phyloP scores from a whole-genome alignment of 1,140 invertebrate genomes.

The Caenorhabditis brenneri region DNA sequence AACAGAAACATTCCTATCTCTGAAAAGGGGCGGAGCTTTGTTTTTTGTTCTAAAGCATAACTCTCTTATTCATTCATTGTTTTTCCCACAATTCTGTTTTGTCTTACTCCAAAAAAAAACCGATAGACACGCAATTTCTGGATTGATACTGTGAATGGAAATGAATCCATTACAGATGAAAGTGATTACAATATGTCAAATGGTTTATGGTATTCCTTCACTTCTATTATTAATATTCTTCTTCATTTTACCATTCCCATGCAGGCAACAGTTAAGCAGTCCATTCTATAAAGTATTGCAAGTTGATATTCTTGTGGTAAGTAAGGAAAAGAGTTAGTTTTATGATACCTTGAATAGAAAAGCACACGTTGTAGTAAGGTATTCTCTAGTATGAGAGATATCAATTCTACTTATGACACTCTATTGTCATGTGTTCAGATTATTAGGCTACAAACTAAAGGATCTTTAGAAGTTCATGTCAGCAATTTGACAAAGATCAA shows the following conservation, averaged over 20 bases:
- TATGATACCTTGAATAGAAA: too few relatives aligned
- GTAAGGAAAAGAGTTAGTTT: neutral
- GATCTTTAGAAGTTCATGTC: too few relatives aligned
- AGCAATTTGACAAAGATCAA: too few relatives aligned
- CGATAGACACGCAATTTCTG: neutral
- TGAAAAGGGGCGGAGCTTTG: neutral
- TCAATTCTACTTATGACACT: too few relatives aligned
- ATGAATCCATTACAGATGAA: constrained; percentile 2
- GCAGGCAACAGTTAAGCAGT: neutral
- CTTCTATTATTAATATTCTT: neutral
- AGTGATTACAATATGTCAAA: neutral
- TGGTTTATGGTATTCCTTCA: constrained; percentile 1
- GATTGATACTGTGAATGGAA: neutral
- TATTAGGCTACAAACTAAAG: too few relatives aligned
- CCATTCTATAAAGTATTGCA: neutral
- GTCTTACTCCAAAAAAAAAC: too few relatives aligned
- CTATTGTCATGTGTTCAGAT: too few relatives aligned
- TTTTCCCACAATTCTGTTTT: neutral
- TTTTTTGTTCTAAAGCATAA: neutral
- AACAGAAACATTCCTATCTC: neutral
- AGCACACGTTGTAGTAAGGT: too few relatives aligned
- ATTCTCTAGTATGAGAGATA: too few relatives aligned
- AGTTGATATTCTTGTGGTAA: constrained; percentile 13
- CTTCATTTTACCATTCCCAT: neutral
- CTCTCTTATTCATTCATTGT: neutral